Base-by-base conservation (phyloP, 1,140 invertebrate genomes). In the Coptotermes formosanus region DNA sequence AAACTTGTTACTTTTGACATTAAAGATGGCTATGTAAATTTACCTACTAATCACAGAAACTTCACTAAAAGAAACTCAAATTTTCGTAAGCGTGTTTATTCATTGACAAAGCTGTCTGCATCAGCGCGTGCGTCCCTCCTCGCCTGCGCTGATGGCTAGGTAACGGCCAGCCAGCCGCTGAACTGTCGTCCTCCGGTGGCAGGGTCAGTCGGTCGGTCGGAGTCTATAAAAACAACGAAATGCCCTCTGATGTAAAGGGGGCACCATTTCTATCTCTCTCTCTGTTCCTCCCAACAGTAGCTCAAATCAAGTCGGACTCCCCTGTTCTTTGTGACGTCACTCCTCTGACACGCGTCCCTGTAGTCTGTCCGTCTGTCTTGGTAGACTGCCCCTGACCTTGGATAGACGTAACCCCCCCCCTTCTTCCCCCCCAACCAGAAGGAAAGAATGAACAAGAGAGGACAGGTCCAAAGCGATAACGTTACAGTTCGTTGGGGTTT, bases 321-420 rank as follows among this genome's bases (percentile, higher is more conserved):
- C 59, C 59, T 25, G 9, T 64, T 7, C 59, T 64, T 64, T 64
- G 59, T 75, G 64, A 75, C 64, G 64, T 75, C 64, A 75, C n/a
- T 75, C n/a, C n/a, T 30, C n/a, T 75, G 64, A 75, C 64, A 75
- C 64, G 64, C 64, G 64, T 75, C 64, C 64, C 64, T 64, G 64
- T 75, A 75, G 64, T 30, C 64, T 75, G 64, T 75, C 64, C 25
- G 64, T 75, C 64, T 75, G 16, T 75, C 64, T 75, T n/a, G 6
- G 64, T 30, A 75, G n/a, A 75, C n/a, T 75, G 25, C 30, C 64
- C 64, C 64, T 75, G 64, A 75, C 64, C 64, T 75, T 75, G 64
- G 25, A 30, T 12, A 30, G 64, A 75, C n/a, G 2, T 30, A 75
- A 75, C 64, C 55, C 64, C 64, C n/a, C n/a, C n/a, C n/a, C n/a